These are phyloP conservation scores for Gallinago stenura DNA, from an alignment of 2,797 vertebrate genomes.

Conservation along the genomic window DNA sequence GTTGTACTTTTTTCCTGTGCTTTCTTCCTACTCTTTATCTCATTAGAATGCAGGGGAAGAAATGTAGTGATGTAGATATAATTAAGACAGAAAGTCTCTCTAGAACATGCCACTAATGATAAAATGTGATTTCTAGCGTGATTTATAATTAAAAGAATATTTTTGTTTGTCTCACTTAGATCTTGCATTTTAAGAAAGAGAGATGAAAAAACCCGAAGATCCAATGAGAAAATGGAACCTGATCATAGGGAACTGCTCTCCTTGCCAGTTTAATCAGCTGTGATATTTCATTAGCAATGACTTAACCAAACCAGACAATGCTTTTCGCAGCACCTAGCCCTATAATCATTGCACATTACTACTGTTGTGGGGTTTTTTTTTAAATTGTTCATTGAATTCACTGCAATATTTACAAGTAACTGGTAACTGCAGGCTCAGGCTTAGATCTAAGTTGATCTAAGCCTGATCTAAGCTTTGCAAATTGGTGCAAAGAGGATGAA, in stretches of 20 bases:
- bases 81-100: conserved; percentile 13
- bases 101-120: neutral
- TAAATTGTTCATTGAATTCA: neutral
- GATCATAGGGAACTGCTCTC: neutral
- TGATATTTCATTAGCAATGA: conserved; percentile 54
- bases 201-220: neutral
- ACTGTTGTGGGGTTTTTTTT: neutral
- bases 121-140: neutral
- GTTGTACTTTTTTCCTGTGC: neutral
- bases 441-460: neutral
- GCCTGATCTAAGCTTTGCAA: neutral
- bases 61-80: neutral
- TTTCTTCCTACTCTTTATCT: neutral
- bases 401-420: neutral
- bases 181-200: neutral
- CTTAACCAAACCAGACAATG: conserved; percentile 62
- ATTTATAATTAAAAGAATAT: conserved; percentile 3
- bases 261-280: conserved; percentile 37
- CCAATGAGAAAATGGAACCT: neutral
- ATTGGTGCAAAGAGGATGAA: neutral
- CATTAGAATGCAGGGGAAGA: conserved; percentile 23
- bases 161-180: neutral
- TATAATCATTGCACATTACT: conserved; percentile 37
- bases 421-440: neutral
- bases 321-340: neutral